Percentiles rank a stretch among this genome's conserved stretches.
Conservation (phyloP, 2,797 vertebrate species). For the Buphagus erythrorhynchus region DNA sequence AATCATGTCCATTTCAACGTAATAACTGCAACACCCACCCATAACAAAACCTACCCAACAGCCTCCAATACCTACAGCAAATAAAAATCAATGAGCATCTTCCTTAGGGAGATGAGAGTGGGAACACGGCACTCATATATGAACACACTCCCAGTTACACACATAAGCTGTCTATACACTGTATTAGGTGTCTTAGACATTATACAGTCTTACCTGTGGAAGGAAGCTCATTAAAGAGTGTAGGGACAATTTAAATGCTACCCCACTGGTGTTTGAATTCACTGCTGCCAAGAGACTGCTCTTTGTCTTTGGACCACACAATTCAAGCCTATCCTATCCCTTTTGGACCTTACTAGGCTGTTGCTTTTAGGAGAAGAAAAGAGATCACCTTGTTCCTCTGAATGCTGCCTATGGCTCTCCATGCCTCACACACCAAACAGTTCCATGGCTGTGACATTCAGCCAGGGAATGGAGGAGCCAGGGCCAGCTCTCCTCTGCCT, state of each 20-base stretch:
- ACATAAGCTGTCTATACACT: background rate
- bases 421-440: background rate
- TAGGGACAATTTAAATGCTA: background rate
- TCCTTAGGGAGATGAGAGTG: background rate
- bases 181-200: background rate
- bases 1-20: too few relatives aligned
- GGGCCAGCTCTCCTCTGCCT: background rate
- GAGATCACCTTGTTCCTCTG: background rate
- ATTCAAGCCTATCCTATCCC: background rate
- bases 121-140: rapidly evolving
- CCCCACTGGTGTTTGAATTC: background rate
- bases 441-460: background rate
- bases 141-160: rapidly evolving
- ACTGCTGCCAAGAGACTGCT: background rate
- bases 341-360: background rate
- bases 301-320: background rate
- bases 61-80: background rate
- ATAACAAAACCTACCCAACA: background rate
- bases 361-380: background rate
- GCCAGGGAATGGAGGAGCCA: background rate
- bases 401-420: rapidly evolving
- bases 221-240: background rate
- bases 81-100: background rate
- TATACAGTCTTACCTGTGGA: background rate
- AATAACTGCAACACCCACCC: background rate